Evolutionary conservation across 2,888 invertebrate genomes (phyloP).

Genomic region (Nipponacmea schrenckii): DNA sequence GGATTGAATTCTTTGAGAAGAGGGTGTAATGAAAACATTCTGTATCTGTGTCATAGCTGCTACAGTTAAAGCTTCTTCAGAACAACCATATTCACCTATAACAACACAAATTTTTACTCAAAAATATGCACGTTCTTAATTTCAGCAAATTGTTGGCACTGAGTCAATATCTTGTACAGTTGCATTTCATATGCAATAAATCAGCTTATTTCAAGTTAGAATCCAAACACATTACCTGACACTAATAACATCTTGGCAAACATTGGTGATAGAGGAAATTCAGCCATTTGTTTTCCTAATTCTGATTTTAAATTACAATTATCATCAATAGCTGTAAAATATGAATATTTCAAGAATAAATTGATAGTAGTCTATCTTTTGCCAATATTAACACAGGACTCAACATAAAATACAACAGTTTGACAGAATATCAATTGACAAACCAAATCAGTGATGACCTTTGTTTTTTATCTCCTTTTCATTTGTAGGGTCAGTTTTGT

Average conservation of each 20-base stretch:
- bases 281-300: conserved; percentile 86
- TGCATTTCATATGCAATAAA: not conserved
- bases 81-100: conserved; percentile 84
- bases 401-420: too few relatives aligned
- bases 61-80: conserved; percentile 90
- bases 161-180: not conserved
- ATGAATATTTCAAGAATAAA: not conserved
- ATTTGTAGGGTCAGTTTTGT: too few relatives aligned
- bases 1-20: conserved; percentile 69
- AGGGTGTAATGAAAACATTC: conserved; percentile 82
- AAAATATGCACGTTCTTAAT: not conserved
- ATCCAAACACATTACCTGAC: conserved; percentile 51
- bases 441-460: too few relatives aligned
- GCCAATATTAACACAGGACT: too few relatives aligned
- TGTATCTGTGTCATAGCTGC: conserved; percentile 95
- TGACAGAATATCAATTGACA: too few relatives aligned
- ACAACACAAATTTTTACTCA: conserved; percentile 13
- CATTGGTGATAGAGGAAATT: conserved; percentile 88
- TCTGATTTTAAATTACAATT: conserved; percentile 81
- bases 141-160: not conserved
- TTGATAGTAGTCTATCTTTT: too few relatives aligned
- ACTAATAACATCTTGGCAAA: conserved; percentile 85
- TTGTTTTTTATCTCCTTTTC: too few relatives aligned
- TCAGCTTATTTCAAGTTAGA: too few relatives aligned
- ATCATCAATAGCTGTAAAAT: conserved; percentile 78